Evolutionary conservation across 2,888 invertebrate species (phyloP).

Genomic region (Oscheius sp.): DNA sequence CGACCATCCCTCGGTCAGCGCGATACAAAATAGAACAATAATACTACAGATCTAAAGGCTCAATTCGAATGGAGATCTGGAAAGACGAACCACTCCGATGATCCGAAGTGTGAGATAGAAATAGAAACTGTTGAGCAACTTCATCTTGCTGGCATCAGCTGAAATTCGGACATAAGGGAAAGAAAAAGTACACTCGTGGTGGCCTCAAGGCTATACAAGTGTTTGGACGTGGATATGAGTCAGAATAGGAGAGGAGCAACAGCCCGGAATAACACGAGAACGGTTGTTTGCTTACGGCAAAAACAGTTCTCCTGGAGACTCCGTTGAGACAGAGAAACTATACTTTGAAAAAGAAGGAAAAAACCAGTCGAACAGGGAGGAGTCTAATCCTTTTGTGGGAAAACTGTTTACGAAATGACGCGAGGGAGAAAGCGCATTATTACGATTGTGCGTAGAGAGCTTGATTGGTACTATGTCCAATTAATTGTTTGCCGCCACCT

Average conservation of each 20-base stretch:
- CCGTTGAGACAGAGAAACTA: neutral
- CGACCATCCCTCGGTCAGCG: constrained; percentile 28
- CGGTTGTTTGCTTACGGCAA: constrained; percentile 6
- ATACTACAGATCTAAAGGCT: constrained; percentile 21
- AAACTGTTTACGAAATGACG: neutral
- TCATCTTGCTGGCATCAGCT: constrained; percentile 6
- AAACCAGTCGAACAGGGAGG: neutral
- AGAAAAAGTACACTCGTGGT: constrained; percentile 6
- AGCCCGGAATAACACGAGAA: constrained; percentile 17
- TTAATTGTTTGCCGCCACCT: neutral
- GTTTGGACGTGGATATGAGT: neutral
- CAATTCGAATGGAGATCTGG: neutral
- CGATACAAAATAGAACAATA: constrained; percentile 27
- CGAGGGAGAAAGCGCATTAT: no score
- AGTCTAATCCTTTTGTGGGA: no score
- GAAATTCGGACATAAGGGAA: neutral
- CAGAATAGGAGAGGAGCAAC: constrained; percentile 1
- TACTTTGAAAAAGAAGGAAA: neutral
- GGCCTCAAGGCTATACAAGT: constrained; percentile 9
- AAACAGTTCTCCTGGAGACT: neutral
- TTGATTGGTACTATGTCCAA: neutral
- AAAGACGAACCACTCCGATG: constrained; percentile 12
- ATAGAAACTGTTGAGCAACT: constrained; percentile 18
- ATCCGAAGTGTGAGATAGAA: constrained; percentile 18
- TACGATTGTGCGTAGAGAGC: no score